These are phyloP conservation scores for Megastigmus dorsalis DNA, from an alignment of 2,888 invertebrate genomes.

Conservation along the genomic window DNA sequence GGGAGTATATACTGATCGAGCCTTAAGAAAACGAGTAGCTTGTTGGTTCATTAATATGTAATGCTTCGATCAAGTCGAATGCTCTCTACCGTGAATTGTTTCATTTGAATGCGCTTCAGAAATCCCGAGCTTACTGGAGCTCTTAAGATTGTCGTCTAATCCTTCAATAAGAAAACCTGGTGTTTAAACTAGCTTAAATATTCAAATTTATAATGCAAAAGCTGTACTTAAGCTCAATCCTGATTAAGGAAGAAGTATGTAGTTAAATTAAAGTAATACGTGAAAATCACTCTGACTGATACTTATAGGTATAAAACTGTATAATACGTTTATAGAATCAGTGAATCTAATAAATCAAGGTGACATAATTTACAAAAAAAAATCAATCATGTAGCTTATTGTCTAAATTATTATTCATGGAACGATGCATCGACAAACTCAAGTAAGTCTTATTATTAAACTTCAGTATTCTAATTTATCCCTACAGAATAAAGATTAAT, in stretches of 20 bases:
- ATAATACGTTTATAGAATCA: too few species aligned
- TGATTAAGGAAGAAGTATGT: background rate
- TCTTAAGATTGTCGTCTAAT: constrained; percentile 34
- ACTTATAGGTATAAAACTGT: too few species aligned
- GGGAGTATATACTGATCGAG: constrained; percentile 25
- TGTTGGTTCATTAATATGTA: constrained; percentile 54
- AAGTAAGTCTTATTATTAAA: too few species aligned
- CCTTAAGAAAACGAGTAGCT: constrained; percentile 40
- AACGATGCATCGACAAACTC: too few species aligned
- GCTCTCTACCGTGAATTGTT: constrained; percentile 49
- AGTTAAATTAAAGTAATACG: too few species aligned
- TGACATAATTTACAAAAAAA: too few species aligned
- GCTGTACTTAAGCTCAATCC: constrained; percentile 9
- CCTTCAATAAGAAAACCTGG: constrained; percentile 23
- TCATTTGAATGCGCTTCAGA: constrained; percentile 43
- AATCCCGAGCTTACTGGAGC: constrained; percentile 25
- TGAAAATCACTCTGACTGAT: too few species aligned
- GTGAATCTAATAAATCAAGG: too few species aligned
- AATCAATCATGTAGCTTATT: too few species aligned
- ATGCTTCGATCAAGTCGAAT: constrained; percentile 51
- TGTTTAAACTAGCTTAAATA: constrained; percentile 35
- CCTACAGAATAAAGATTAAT: too few species aligned
- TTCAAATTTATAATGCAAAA: constrained; percentile 19
- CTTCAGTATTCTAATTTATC: too few species aligned
- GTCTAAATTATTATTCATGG: too few species aligned